phyloP scores from a whole-genome alignment of 1,140 invertebrate species.

The Papilio glaucus region DNA sequence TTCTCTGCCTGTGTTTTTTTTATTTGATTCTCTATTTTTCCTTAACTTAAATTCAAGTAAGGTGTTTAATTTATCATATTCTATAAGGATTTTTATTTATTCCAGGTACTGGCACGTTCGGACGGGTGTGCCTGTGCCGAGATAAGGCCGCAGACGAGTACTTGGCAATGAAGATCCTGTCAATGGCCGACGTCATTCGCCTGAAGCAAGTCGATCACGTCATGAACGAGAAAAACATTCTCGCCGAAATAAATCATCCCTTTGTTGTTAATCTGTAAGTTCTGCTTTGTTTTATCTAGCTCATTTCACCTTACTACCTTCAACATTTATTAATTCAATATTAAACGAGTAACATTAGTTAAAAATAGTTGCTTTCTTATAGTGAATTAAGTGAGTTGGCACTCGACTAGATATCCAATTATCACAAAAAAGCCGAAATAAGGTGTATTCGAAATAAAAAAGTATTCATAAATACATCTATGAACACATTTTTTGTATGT shows the following conservation, averaged over 20 bases:
- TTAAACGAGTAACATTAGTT: too few species aligned
- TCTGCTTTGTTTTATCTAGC: slow-evolving; percentile 19
- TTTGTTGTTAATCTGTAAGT: slow-evolving; percentile 98
- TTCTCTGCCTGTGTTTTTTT: too few species aligned
- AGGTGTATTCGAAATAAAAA: too few species aligned
- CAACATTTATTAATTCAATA: too few species aligned
- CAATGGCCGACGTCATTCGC: slow-evolving; percentile 95
- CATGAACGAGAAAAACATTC: slow-evolving; percentile 96
- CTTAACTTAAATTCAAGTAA: neutral
- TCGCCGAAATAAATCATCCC: slow-evolving; percentile 94
- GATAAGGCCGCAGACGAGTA: slow-evolving; percentile 91
- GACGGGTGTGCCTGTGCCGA: slow-evolving; percentile 93
- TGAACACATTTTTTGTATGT: too few species aligned
- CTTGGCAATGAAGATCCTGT: slow-evolving; percentile 95
- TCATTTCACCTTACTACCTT: too few species aligned
- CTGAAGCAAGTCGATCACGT: slow-evolving; percentile 97
- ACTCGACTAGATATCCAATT: too few species aligned
- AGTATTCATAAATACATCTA: too few species aligned
- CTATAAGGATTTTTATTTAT: slow-evolving; percentile 58
- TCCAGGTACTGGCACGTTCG: slow-evolving; percentile 97
- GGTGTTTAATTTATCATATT: neutral
- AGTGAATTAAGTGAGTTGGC: too few species aligned
- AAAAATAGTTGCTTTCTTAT: too few species aligned
- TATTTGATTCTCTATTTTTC: too few species aligned
- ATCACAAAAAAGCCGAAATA: too few species aligned